These are phyloP conservation scores for Ophion slaviceki DNA, from an alignment of 2,888 invertebrate species.

Conservation along the genomic window DNA sequence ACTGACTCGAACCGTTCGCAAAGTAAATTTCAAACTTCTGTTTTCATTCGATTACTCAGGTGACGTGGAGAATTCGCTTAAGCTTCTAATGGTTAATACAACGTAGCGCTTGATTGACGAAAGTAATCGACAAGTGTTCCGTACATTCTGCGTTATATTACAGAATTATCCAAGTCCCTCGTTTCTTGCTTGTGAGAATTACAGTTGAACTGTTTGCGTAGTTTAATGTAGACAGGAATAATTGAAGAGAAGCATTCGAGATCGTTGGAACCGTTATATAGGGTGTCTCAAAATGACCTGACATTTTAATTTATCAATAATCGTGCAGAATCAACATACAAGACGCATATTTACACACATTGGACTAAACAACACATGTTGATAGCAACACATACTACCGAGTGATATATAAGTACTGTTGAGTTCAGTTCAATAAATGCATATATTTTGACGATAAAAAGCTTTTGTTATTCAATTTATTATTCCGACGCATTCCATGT, in stretches of 20 bases:
- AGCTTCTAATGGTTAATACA: slow-evolving; percentile 44
- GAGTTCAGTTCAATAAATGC: no score
- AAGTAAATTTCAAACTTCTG: slow-evolving; percentile 33
- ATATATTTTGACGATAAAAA: no score
- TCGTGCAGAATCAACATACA: no score
- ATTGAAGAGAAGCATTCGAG: slow-evolving; percentile 13
- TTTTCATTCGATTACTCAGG: slow-evolving; percentile 54
- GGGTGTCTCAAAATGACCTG: no score
- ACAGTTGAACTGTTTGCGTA: slow-evolving; percentile 50
- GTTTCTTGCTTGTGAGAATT: slow-evolving; percentile 23
- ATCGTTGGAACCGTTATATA: neutral
- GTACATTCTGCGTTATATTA: slow-evolving; percentile 28
- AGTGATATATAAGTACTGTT: no score
- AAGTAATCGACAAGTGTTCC: neutral
- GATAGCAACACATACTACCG: no score
- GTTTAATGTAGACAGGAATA: slow-evolving; percentile 31
- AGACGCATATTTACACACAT: no score
- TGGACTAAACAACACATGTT: no score
- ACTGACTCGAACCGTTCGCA: slow-evolving; percentile 7
- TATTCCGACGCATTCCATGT: no score
- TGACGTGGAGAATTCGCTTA: slow-evolving; percentile 18
- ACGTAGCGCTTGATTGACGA: neutral
- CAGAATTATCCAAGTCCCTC: neutral
- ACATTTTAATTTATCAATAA: no score
- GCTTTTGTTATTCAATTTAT: no score